Base-by-base conservation (phyloP, 2,888 invertebrate species). In the Acanthopleura granulata region DNA sequence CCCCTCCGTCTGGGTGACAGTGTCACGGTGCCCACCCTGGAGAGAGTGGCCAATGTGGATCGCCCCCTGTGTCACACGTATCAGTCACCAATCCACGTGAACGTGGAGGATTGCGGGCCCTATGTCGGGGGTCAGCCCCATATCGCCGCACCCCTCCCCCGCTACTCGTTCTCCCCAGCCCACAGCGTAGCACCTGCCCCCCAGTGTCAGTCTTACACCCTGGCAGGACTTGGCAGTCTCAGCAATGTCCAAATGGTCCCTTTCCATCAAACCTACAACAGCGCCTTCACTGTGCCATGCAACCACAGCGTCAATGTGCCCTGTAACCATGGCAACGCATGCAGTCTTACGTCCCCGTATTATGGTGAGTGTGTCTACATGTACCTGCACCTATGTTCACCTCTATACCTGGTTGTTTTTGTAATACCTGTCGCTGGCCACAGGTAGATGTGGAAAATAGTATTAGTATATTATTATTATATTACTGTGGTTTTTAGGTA, bases 151-250 rank as follows among this genome's bases (percentile, higher is more conserved):
- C 79, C 70, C 57, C 72, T 62, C 15, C 71, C 71, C 1, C 71
- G 50, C 25, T 71, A 71, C 14, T 73, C 74, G 50, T 74, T 49
- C 16, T 71, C 27, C 18, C 71, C 75, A 80, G 81, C 75, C 73
- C 75, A 78, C 27, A 78, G 78, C 22, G 75, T 80, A 66, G 77
- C 82, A 25, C 78, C 82, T 29, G 71, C 81, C 15, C 76, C 80
- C n/a, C 82, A 84, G 72, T 86, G 83, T 76, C 84, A 85, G 78
- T 79, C 83, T 15, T 83, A 80, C 76, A 80, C 82, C 11, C 78
- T 85, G 25, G 79, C 82, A 49, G 81, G 84, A 0, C 77, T 85
- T 3, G 83, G 84, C 16, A 81, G 82, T 76, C 70, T 83, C 16
- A 78, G 76, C 62, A 81, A 77, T 74, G 57, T 84, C 69, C 76